A percentile compares a stretch with the other conserved stretches of the same genome.
Evolutionary conservation across 2,113 vertebrate species (phyloP).

Genomic region (Caretta caretta): DNA sequence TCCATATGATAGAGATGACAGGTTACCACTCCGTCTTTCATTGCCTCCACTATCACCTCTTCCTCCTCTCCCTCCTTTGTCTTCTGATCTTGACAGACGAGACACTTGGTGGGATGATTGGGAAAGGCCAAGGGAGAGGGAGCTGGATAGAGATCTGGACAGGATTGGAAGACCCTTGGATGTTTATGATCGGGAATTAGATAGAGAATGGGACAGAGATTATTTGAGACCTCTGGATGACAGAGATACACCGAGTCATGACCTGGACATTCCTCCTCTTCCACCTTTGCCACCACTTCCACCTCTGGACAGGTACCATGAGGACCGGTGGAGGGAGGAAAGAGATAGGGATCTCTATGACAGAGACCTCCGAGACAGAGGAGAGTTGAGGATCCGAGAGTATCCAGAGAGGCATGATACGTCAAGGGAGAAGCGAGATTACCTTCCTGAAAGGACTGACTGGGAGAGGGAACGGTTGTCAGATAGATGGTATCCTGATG

Average conservation of each 20-base stretch:
- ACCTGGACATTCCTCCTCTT: slow-evolving; percentile 85
- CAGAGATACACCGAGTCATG: slow-evolving; percentile 84
- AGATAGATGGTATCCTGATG: slow-evolving; percentile 82
- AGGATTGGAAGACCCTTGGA: slow-evolving; percentile 84
- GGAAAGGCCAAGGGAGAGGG: slow-evolving; percentile 81
- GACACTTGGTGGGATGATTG: slow-evolving; percentile 83
- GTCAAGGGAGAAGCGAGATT: slow-evolving; percentile 84
- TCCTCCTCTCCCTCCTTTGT: slow-evolving; percentile 79
- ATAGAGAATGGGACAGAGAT: slow-evolving; percentile 85
- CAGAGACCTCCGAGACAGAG: slow-evolving; percentile 84
- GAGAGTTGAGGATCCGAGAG: slow-evolving; percentile 88
- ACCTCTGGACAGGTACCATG: slow-evolving; percentile 87
- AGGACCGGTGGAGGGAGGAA: slow-evolving; percentile 89
- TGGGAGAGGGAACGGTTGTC: slow-evolving; percentile 88
- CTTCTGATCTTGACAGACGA: slow-evolving; percentile 81
- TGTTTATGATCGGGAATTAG: slow-evolving; percentile 81
- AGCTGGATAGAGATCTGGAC: slow-evolving; percentile 82
- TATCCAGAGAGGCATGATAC: slow-evolving; percentile 86
- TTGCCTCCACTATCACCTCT: slow-evolving; percentile 68
- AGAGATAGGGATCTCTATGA: slow-evolving; percentile 88
- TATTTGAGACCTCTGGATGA: slow-evolving; percentile 84
- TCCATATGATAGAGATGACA: slow-evolving; percentile 85
- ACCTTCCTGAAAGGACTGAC: slow-evolving; percentile 81
- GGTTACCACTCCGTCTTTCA: slow-evolving; percentile 80
- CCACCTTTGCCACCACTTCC: slow-evolving; percentile 84